phyloP scores from a whole-genome alignment of 2,113 vertebrate species.

The Engraulis encrasicolus region DNA sequence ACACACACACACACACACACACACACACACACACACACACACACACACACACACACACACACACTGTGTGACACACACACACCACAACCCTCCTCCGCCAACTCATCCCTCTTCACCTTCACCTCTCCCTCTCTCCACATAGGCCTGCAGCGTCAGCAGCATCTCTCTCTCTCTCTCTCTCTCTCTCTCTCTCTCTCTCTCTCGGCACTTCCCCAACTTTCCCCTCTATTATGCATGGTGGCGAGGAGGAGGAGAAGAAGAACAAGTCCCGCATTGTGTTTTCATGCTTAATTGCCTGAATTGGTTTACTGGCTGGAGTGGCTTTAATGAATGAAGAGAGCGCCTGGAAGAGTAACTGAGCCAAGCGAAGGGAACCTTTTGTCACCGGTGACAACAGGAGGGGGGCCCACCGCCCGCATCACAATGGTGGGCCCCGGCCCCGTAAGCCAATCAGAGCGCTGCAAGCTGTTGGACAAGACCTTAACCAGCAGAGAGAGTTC shows the following conservation, averaged over 20 bases:
- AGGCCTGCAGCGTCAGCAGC: slow-evolving; percentile 29
- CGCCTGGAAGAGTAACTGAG: slow-evolving; percentile 53
- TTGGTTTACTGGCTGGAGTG: slow-evolving; percentile 60
- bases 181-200: too few species aligned
- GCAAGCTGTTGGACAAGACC: slow-evolving; percentile 47
- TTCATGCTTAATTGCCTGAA: slow-evolving; percentile 68
- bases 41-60: slow-evolving; percentile 6
- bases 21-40: not conserved
- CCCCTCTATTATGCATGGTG: slow-evolving; percentile 40
- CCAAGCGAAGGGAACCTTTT: slow-evolving; percentile 58
- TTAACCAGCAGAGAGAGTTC: slow-evolving; percentile 33
- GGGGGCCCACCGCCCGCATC: slow-evolving; percentile 27
- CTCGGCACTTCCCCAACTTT: not conserved
- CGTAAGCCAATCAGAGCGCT: slow-evolving; percentile 53
- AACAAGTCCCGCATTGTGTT: slow-evolving; percentile 55
- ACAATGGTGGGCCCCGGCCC: slow-evolving; percentile 39
- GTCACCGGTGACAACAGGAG: slow-evolving; percentile 53
- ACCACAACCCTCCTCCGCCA: not conserved
- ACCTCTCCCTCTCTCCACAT: not conserved
- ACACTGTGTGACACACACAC: not conserved
- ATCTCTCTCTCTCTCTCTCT: too few species aligned
- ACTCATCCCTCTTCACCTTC: not conserved
- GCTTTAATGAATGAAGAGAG: slow-evolving; percentile 57
- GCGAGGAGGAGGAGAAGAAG: slow-evolving; percentile 46
- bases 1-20: not conserved